These are phyloP conservation scores for Antitype chi DNA, from an alignment of 2,888 invertebrate species.

Conservation along the genomic window DNA sequence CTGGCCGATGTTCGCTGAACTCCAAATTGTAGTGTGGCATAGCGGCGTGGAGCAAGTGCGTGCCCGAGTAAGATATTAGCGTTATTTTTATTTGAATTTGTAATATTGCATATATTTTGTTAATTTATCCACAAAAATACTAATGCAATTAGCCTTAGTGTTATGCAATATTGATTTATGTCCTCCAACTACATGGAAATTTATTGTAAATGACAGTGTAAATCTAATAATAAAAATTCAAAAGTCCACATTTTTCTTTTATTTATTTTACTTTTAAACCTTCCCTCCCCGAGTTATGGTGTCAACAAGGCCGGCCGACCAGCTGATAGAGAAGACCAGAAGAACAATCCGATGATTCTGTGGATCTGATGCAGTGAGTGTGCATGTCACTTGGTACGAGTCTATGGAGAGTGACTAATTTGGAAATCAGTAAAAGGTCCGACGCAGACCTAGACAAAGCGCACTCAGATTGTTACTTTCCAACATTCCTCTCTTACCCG, in stretches of 20 bases:
- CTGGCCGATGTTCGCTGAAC: conserved; percentile 72
- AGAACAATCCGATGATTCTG: not conserved
- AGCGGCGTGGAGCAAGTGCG: conserved; percentile 80
- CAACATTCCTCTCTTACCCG: too few species aligned
- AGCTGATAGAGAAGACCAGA: not conserved
- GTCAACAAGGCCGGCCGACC: not conserved
- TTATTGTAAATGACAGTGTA: conserved; percentile 91
- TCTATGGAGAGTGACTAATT: not conserved
- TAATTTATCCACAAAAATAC: conserved; percentile 90
- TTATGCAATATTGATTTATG: conserved; percentile 91
- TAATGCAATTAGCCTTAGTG: conserved; percentile 91
- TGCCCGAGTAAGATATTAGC: conserved; percentile 90
- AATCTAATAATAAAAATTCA: conserved; percentile 91
- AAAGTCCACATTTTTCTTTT: conserved; percentile 87
- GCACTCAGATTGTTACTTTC: too few species aligned
- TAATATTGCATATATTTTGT: conserved; percentile 90
- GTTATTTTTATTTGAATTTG: conserved; percentile 90
- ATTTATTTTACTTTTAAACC: conserved; percentile 35
- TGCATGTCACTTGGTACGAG: not conserved
- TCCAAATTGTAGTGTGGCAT: conserved; percentile 76
- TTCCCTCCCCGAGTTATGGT: not conserved
- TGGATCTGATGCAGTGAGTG: not conserved
- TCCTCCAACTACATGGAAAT: conserved; percentile 91
- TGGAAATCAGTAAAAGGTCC: not conserved
- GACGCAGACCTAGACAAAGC: not conserved